These are phyloP conservation scores for Rhinogobio ventralis DNA, from an alignment of 2,797 vertebrate genomes.

Conservation along the genomic window DNA sequence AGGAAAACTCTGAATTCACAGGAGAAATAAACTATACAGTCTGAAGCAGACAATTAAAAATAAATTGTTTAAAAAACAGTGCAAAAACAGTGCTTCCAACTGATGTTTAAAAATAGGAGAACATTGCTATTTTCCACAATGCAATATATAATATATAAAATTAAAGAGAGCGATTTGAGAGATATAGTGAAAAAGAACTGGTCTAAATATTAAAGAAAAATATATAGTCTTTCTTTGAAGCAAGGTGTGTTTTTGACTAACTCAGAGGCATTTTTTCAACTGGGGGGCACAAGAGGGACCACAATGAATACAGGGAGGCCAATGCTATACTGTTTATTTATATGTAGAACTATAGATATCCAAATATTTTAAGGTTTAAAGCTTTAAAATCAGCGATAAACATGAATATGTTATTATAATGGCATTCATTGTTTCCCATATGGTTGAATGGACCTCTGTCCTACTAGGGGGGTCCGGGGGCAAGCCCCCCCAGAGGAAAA, in stretches of 20 bases:
- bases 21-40: slow-evolving; percentile 5
- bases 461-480: too few relatives aligned
- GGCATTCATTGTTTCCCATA: too few relatives aligned
- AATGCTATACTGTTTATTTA: too few relatives aligned
- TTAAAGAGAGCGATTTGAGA: not conserved
- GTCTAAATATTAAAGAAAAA: not conserved
- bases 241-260: not conserved
- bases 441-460: too few relatives aligned
- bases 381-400: too few relatives aligned
- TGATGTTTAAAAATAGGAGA: not conserved
- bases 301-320: too few relatives aligned
- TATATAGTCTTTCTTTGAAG: not conserved
- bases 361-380: too few relatives aligned
- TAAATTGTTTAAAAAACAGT: not conserved
- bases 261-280: too few relatives aligned
- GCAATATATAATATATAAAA: not conserved
- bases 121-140: not conserved
- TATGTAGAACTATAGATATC: too few relatives aligned
- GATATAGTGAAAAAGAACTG: not conserved
- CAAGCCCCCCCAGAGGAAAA: too few relatives aligned
- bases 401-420: too few relatives aligned
- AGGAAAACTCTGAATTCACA: not conserved
- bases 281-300: too few relatives aligned
- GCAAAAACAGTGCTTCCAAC: not conserved
- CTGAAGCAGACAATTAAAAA: not conserved